A percentile compares a stretch with the other conserved stretches of the same genome.
Conservation (phyloP, 1,140 invertebrate species). For the Vollenhovia emeryi region DNA sequence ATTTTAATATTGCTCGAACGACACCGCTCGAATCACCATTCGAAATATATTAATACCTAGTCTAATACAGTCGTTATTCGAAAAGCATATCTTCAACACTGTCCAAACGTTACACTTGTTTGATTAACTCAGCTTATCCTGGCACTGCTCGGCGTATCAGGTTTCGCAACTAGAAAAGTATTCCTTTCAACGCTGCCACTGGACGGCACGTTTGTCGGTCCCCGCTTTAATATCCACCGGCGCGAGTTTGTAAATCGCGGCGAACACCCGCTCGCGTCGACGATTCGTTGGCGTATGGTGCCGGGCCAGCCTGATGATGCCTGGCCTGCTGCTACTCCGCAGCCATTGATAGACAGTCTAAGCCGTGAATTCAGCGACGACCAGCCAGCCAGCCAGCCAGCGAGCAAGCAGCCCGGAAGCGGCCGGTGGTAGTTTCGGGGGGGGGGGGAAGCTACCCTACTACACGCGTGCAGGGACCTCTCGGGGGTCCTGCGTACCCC, state of each 20-base stretch:
- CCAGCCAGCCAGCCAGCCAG: background rate
- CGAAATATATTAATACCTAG: conserved; percentile 6
- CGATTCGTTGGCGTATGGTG: conserved; percentile 63
- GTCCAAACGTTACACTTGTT: background rate
- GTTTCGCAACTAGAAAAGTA: background rate
- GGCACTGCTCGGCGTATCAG: background rate
- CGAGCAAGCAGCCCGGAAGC: conserved; percentile 44
- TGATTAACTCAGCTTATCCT: background rate
- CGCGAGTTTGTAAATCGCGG: conserved; percentile 15
- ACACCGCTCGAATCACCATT: background rate
- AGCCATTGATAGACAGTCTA: conserved; percentile 65
- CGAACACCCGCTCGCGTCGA: conserved; percentile 54
- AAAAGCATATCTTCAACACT: background rate
- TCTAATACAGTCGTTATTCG: background rate
- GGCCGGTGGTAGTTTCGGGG: conserved; percentile 24
- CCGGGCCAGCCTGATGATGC: background rate
- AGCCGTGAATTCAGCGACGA: conserved; percentile 57
- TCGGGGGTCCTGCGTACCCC: conserved; percentile 9
- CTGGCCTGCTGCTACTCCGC: conserved; percentile 40
- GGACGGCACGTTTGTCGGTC: background rate
- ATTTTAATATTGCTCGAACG: background rate
- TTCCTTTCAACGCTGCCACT: background rate
- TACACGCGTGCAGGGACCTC: conserved; percentile 33
- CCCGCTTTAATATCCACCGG: background rate
- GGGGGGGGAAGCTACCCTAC: conserved; percentile 42